A percentile compares a stretch with the other conserved stretches of the same genome.
Evolutionary conservation across 2,888 invertebrate genomes (phyloP).

Genomic region (Drosophila bunnanda): DNA sequence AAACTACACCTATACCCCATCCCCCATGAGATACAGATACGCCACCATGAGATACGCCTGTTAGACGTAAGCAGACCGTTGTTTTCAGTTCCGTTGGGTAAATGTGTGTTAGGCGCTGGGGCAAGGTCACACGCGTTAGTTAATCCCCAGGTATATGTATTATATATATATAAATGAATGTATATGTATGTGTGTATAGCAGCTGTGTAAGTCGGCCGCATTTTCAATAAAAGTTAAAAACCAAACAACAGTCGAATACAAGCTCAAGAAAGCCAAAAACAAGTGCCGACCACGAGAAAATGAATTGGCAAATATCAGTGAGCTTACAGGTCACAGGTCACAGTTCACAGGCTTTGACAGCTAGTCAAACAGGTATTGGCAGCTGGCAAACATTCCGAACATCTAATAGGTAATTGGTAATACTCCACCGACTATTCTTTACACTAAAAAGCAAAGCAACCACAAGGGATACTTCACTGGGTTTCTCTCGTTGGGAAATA

Average conservation of each 20-base stretch:
- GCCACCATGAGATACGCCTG: constrained; percentile 25
- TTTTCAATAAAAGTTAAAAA: constrained; percentile 64
- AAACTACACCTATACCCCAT: constrained; percentile 8
- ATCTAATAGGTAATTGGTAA: neutral
- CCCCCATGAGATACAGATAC: constrained; percentile 29
- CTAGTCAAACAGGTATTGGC: constrained; percentile 17
- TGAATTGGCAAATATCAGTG: constrained; percentile 29
- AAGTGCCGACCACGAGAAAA: constrained; percentile 56
- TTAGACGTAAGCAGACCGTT: constrained; percentile 45
- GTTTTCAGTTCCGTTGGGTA: constrained; percentile 46
- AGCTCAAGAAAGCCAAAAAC: constrained; percentile 43
- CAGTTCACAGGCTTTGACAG: constrained; percentile 11
- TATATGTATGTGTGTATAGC: constrained; percentile 47
- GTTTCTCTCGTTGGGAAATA: neutral
- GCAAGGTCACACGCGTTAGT: constrained; percentile 41
- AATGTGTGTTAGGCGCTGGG: constrained; percentile 32
- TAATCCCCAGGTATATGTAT: constrained; percentile 37
- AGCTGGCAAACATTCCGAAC: constrained; percentile 17
- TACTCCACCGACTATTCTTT: neutral
- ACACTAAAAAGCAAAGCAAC: neutral
- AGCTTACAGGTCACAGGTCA: constrained; percentile 4
- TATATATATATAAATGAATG: constrained; percentile 35
- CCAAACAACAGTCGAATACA: constrained; percentile 16
- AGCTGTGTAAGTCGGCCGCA: constrained; percentile 57
- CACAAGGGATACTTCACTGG: neutral